These are phyloP conservation scores for Orthosia incerta DNA, from an alignment of 2,888 invertebrate species.

Conservation along the genomic window DNA sequence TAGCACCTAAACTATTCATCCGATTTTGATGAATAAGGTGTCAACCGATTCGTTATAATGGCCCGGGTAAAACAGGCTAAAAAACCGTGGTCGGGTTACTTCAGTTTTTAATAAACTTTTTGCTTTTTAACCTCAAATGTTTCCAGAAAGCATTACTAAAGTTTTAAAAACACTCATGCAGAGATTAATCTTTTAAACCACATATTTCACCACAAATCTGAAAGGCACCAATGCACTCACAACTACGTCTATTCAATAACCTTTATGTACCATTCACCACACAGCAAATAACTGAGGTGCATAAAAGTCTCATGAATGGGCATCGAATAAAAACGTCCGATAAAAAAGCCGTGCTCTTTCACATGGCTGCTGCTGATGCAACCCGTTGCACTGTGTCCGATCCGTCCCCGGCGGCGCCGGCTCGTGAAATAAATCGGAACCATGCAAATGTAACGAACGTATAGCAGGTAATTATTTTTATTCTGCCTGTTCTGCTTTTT, in stretches of 20 bases:
- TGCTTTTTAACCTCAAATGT: too few species aligned
- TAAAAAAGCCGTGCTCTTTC: slow-evolving; percentile 68
- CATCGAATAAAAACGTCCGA: slow-evolving; percentile 60
- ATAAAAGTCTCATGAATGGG: slow-evolving; percentile 60
- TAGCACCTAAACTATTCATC: too few species aligned
- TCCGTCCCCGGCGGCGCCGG: slow-evolving; percentile 47
- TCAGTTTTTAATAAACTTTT: too few species aligned
- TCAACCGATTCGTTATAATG: too few species aligned
- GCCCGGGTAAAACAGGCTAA: too few species aligned
- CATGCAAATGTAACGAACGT: slow-evolving; percentile 63
- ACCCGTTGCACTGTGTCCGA: slow-evolving; percentile 58
- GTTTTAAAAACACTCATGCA: not conserved
- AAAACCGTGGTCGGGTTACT: too few species aligned
- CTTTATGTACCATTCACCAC: slow-evolving; percentile 12
- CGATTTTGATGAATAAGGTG: too few species aligned
- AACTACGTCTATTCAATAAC: slow-evolving; percentile 16
- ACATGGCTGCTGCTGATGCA: slow-evolving; percentile 71
- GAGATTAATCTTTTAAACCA: not conserved
- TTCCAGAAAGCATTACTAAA: too few species aligned
- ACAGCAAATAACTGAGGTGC: slow-evolving; percentile 54
- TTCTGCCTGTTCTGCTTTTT: not conserved
- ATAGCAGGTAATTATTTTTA: slow-evolving; percentile 41
- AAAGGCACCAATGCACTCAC: not conserved
- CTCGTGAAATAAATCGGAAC: slow-evolving; percentile 69
- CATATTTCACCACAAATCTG: not conserved